Percentiles rank a stretch among this genome's conserved stretches.
phyloP scores from a whole-genome alignment of 2,113 vertebrate genomes.

The Carettochelys insculpta region DNA sequence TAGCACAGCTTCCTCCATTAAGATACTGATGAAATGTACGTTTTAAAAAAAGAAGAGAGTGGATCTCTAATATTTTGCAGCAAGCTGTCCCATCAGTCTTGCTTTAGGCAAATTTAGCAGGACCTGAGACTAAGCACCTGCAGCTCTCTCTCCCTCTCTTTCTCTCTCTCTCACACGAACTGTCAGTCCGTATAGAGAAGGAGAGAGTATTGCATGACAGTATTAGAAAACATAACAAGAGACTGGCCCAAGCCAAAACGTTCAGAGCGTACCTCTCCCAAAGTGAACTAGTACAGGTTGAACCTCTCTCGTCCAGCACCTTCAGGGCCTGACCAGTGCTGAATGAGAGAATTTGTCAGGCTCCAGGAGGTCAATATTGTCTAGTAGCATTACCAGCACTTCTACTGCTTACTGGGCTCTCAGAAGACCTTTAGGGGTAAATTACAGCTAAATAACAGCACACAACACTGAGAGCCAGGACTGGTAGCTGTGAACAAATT shows the following conservation, averaged over 20 bases:
- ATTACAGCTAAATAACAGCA: too few species aligned
- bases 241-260: background rate
- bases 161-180: slow-evolving; percentile 25
- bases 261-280: background rate
- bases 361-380: too few species aligned
- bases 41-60: background rate
- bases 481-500: too few species aligned
- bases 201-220: background rate
- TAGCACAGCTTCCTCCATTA: background rate
- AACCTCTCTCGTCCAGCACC: too few species aligned
- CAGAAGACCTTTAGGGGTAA: too few species aligned
- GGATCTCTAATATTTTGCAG: background rate
- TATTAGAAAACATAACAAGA: background rate
- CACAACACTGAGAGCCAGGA: too few species aligned
- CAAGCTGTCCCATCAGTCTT: slow-evolving; percentile 43
- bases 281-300: background rate
- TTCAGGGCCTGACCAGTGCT: too few species aligned
- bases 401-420: too few species aligned
- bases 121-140: slow-evolving; percentile 38
- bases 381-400: too few species aligned
- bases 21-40: slow-evolving; percentile 43
- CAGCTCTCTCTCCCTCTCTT: slow-evolving; percentile 33
- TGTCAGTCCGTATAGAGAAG: slow-evolving; percentile 16
- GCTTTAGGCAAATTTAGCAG: background rate
- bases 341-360: too few species aligned